Evolutionary conservation across 2,113 vertebrate genomes (phyloP), one percentile per base, ranked within the genome.

Genomic region (Megaceryle torquata): DNA sequence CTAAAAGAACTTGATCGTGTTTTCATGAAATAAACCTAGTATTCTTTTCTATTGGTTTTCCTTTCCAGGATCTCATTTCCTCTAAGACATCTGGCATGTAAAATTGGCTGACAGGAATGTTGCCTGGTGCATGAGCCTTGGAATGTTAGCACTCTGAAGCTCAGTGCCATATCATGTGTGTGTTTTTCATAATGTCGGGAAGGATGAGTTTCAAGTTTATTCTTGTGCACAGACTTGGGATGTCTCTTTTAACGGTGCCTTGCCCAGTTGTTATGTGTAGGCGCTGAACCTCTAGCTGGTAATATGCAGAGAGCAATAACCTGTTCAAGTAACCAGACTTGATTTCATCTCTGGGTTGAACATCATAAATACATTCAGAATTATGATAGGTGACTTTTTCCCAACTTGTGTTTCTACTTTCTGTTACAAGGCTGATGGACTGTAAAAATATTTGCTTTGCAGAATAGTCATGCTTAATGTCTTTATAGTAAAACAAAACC

Each of bases 121-220:
- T 97, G 95, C 71, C 56, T 94, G 69, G 76, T 95, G 68, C 82
- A 93, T 94, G 78, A 95, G 94, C 65, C 82, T 88, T 82, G 68
- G 96, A 96, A 94, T 91, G 82, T 82, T 57, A 96, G 77, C 60
- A 71, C 86, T 80, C 91, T 80, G 50, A 96, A 97, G 54, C 86
- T 90, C 82, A 56, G 94, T 96, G 97, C 94, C 95, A 91, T 97
- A 92, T 91, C 77, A 82, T 76, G 57, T 82, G 84, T 77, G 76
- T 96, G 95, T 95, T 84, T 98, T 97, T 97, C 96, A 96, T 98
- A 97, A 97, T 79, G 93, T 96, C 65, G 76, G 72, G 96, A 95
- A 94, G 95, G 93, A 96, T 91, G 70, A 76, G 70, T 92, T 98
- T 97, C 97, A 95, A 97, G 95, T 97, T 97, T 97, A 94, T 97